Evolutionary conservation across 2,797 vertebrate genomes (phyloP), one percentile per base, ranked within the genome.

Genomic region (Chiroxiphia lanceolata): DNA sequence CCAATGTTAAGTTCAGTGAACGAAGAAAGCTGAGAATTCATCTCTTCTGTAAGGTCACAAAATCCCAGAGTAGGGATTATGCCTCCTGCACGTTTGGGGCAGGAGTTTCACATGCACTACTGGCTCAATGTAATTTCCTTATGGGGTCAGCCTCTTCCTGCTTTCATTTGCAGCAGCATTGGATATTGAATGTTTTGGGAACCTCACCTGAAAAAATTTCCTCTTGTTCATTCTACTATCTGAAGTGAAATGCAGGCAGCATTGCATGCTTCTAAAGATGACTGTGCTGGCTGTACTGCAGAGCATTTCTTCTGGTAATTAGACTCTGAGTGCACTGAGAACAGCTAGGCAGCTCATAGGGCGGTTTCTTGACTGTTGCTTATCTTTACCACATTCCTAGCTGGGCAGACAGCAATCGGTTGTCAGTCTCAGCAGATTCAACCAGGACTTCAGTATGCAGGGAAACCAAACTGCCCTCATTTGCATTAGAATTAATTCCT

Each of bases 401-500:
- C 45, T 87, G 78, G 81, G 53, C 60, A 81, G 57, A 60, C 25
- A 60, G 67, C 31, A 92, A 85, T 45, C 45, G 71, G 57, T 82
- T 84, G 77, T 77, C 68, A 92, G 36, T 50, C 45, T 90, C 27
- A 1, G 84, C 72, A 85, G 50, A 83, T 54, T 80, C 60, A 87
- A 34, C 29, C 69, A 80, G 70, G 33, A 67, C 59, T 88, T 86
- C 54, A 78, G 48, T 56, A 57, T 77, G 70, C 56, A 77, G 42
- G 60, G 64, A 57, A 87, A 68, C 21, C 1, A 1, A 91, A 84
- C 31, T 69, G 20, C 36, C 17, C 48, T 69, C 10, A 74, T 87
- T 48, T 94, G 64, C 85, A 87, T 90, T 61, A 77, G 44, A 85
- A 90, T 42, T 27, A 60, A 83, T 90, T 90, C 91, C 56, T 77